Percentiles rank a stretch among this genome's conserved stretches.
phyloP scores from a whole-genome alignment of 1,140 invertebrate species.

The Lordiphosa collinella region DNA sequence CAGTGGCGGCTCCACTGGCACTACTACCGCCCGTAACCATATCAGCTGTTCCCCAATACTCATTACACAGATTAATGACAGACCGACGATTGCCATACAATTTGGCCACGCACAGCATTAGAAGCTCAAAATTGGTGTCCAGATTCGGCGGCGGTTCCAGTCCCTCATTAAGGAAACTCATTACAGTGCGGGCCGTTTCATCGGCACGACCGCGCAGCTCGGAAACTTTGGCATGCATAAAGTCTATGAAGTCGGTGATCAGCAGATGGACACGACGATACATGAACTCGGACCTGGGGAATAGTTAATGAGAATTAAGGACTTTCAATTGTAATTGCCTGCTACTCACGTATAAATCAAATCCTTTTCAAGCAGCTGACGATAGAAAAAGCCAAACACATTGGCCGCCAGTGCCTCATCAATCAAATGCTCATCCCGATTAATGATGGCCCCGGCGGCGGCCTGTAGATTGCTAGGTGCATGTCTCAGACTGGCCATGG shows the following conservation, averaged over 20 bases:
- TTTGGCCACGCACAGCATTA: constrained; percentile 88
- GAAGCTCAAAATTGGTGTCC: constrained; percentile 90
- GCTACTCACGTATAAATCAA: constrained; percentile 85
- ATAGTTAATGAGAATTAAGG: not conserved
- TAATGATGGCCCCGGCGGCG: constrained; percentile 76
- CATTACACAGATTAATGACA: constrained; percentile 85
- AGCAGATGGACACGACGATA: constrained; percentile 90
- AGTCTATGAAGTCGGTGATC: constrained; percentile 94
- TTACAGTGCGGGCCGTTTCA: constrained; percentile 91
- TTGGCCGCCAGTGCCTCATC: constrained; percentile 89
- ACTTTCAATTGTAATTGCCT: not conserved
- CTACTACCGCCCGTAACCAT: not conserved
- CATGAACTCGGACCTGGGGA: constrained; percentile 83
- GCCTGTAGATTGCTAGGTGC: constrained; percentile 57
- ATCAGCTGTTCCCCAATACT: constrained; percentile 91
- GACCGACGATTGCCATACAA: constrained; percentile 89
- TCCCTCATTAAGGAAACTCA: constrained; percentile 90
- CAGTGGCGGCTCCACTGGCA: constrained; percentile 7
- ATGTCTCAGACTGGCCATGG: constrained; percentile 87
- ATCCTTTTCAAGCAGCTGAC: constrained; percentile 86
- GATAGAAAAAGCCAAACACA: constrained; percentile 89
- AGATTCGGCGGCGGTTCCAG: constrained; percentile 88
- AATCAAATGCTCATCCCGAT: constrained; percentile 88
- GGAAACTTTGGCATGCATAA: constrained; percentile 92
- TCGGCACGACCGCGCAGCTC: constrained; percentile 91